Conservation (phyloP, 2,888 invertebrate genomes). For the Cremastinae sp. region DNA sequence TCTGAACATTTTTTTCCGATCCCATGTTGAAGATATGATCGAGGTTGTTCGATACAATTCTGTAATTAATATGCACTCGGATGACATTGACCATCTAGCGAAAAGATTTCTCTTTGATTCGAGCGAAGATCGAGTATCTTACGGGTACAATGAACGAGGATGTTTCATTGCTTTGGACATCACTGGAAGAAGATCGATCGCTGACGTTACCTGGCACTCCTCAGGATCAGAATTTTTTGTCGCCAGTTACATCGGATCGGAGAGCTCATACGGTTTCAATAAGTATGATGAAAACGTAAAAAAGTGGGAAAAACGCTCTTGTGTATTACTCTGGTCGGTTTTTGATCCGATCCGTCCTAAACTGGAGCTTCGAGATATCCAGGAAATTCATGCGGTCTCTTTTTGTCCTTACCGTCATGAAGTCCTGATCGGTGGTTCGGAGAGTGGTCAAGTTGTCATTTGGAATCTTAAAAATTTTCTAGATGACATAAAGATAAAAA, state of each 20-base stretch:
- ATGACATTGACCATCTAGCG: slow-evolving; percentile 68
- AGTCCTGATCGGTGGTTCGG: slow-evolving; percentile 75
- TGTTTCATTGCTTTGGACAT: slow-evolving; percentile 71
- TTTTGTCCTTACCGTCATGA: slow-evolving; percentile 75
- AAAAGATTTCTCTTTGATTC: slow-evolving; percentile 1
- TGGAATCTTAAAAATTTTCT: slow-evolving; percentile 73
- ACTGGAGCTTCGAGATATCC: slow-evolving; percentile 70
- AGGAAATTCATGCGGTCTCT: slow-evolving; percentile 72
- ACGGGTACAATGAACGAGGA: slow-evolving; percentile 67
- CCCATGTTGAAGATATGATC: slow-evolving; percentile 63
- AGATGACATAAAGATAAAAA: neutral
- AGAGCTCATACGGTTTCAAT: neutral
- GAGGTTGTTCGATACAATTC: slow-evolving; percentile 71
- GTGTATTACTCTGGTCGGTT: slow-evolving; percentile 72
- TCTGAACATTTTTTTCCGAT: slow-evolving; percentile 65
- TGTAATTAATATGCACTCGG: slow-evolving; percentile 71
- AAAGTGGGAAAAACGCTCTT: neutral
- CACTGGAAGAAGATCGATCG: slow-evolving; percentile 69
- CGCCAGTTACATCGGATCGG: slow-evolving; percentile 66
- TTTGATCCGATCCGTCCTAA: slow-evolving; percentile 68
- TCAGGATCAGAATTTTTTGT: slow-evolving; percentile 65
- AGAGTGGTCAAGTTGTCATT: slow-evolving; percentile 75
- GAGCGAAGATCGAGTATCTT: neutral
- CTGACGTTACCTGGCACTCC: slow-evolving; percentile 74
- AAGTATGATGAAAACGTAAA: slow-evolving; percentile 8